Evolutionary conservation across 2,888 invertebrate species (phyloP).

Genomic region (Hoplodrina blanda): DNA sequence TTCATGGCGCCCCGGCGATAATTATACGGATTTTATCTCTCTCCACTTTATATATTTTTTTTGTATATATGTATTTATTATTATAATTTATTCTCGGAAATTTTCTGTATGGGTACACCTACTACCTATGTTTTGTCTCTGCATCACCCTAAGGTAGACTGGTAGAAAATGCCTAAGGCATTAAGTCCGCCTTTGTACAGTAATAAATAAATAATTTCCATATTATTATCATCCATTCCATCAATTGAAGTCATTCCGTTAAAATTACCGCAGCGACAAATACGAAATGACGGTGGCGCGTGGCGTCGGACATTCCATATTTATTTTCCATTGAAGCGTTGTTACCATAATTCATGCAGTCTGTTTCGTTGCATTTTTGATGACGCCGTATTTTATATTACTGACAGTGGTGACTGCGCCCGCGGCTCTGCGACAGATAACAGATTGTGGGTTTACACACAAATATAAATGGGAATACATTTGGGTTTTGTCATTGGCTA

Average conservation of each 20-base stretch:
- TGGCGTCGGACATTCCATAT: slow-evolving; percentile 60
- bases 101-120: too few species aligned
- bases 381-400: slow-evolving; percentile 75
- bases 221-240: background rate
- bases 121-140: too few species aligned
- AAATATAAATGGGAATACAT: slow-evolving; percentile 21
- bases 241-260: slow-evolving; percentile 43
- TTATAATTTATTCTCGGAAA: too few species aligned
- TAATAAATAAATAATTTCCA: too few species aligned
- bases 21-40: too few species aligned
- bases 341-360: slow-evolving; percentile 73
- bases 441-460: slow-evolving; percentile 56
- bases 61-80: too few species aligned
- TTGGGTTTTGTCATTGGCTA: slow-evolving; percentile 14
- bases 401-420: slow-evolving; percentile 69
- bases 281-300: slow-evolving; percentile 50
- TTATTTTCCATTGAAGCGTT: slow-evolving; percentile 70
- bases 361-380: slow-evolving; percentile 78
- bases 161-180: too few species aligned
- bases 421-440: slow-evolving; percentile 68
- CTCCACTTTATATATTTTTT: too few species aligned
- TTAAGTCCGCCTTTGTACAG: too few species aligned
- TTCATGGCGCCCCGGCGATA: too few species aligned
- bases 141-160: too few species aligned
- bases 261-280: slow-evolving; percentile 41